phyloP scores from a whole-genome alignment of 2,797 vertebrate genomes.

The Neosalanx taihuensis region DNA sequence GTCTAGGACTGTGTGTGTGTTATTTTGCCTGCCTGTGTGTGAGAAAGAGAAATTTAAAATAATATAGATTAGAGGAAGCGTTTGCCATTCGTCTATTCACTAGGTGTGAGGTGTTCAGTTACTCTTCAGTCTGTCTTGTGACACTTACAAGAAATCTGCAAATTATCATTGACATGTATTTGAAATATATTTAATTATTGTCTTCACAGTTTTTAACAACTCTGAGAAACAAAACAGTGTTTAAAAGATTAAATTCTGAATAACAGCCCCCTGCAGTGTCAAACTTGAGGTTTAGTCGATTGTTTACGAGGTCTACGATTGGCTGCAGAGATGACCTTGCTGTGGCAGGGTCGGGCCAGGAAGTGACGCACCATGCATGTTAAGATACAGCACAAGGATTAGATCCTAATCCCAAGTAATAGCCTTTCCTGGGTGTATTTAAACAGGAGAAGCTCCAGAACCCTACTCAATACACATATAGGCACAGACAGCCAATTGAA shows the following conservation, averaged over 20 bases:
- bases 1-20: background rate
- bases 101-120: background rate
- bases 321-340: conserved; percentile 47
- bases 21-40: background rate
- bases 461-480: conserved; percentile 17
- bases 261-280: conserved; percentile 3
- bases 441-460: conserved; percentile 43
- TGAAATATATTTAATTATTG: background rate
- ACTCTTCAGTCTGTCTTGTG: background rate
- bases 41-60: background rate
- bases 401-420: conserved; percentile 63
- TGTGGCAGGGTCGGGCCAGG: conserved; percentile 38
- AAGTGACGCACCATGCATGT: conserved; percentile 56
- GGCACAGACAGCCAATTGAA: conserved; percentile 45
- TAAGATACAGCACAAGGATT: conserved; percentile 53
- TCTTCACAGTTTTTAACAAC: too few relatives aligned
- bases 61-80: background rate
- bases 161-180: background rate
- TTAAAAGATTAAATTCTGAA: background rate
- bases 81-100: background rate
- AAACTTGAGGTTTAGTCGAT: background rate
- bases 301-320: conserved; percentile 3
- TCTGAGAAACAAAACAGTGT: background rate
- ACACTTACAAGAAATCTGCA: conserved; percentile 1
- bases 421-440: conserved; percentile 51